These are phyloP conservation scores for Fragum fragum DNA, from an alignment of 2,888 invertebrate genomes.

Conservation along the genomic window DNA sequence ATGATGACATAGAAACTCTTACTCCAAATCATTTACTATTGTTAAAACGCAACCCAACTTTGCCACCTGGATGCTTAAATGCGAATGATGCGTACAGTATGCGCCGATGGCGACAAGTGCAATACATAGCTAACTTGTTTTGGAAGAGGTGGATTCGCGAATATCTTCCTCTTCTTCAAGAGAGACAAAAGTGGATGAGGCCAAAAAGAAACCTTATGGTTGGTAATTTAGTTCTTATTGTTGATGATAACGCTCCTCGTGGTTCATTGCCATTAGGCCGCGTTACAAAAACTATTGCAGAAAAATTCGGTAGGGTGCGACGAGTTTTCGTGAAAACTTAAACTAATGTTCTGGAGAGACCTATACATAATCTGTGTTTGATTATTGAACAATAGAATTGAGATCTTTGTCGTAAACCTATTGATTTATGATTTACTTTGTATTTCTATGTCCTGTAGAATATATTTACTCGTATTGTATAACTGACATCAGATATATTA, in stretches of 20 bases:
- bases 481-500: too few species aligned
- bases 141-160: conserved; percentile 54
- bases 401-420: too few species aligned
- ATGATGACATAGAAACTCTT: conserved; percentile 44
- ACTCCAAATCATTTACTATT: conserved; percentile 53
- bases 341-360: too few species aligned
- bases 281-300: conserved; percentile 33
- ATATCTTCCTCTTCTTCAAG: conserved; percentile 41
- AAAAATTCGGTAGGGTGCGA: too few species aligned
- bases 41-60: conserved; percentile 22
- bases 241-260: conserved; percentile 34
- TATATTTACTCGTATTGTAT: too few species aligned
- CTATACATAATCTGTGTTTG: too few species aligned
- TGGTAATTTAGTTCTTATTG: conserved; percentile 40
- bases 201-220: conserved; percentile 22
- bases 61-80: too few species aligned
- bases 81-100: conserved; percentile 37
- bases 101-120: conserved; percentile 51
- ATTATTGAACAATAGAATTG: too few species aligned
- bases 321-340: too few species aligned
- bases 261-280: conserved; percentile 42
- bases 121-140: conserved; percentile 48
- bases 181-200: conserved; percentile 48
- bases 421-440: too few species aligned
- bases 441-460: too few species aligned